These are phyloP conservation scores for Scaptomyza tumidula DNA, from an alignment of 2,888 invertebrate species.

Conservation along the genomic window DNA sequence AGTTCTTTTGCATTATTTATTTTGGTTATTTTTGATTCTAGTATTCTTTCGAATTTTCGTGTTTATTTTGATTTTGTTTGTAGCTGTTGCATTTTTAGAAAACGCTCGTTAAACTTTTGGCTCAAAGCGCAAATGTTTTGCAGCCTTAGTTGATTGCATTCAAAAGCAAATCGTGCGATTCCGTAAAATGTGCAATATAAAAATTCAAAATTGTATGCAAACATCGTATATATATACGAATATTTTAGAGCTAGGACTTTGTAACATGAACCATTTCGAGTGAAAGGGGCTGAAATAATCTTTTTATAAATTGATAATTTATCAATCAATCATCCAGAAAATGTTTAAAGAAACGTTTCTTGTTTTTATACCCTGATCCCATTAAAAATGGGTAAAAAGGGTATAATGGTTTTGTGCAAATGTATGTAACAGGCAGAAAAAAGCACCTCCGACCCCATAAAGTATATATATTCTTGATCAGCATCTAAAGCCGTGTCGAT, in stretches of 20 bases:
- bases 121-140: slow-evolving; percentile 21
- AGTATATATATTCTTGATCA: no score
- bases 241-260: slow-evolving; percentile 1
- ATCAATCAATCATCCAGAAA: not conserved
- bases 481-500: no score
- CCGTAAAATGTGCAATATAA: slow-evolving; percentile 6
- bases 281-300: not conserved
- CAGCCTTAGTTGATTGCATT: slow-evolving; percentile 12
- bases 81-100: slow-evolving; percentile 31
- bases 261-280: slow-evolving; percentile 6
- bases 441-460: no score
- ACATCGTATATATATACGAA: not conserved
- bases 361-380: no score
- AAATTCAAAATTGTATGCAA: not conserved
- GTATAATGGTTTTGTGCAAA: no score
- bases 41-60: slow-evolving; percentile 25
- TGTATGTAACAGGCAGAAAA: no score
- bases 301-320: slow-evolving; percentile 9
- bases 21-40: slow-evolving; percentile 18
- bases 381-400: no score
- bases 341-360: not conserved
- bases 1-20: slow-evolving; percentile 26
- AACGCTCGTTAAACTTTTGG: slow-evolving; percentile 28
- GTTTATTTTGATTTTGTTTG: slow-evolving; percentile 49
- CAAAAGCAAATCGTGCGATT: slow-evolving; percentile 23